Percentiles rank a stretch among this genome's conserved stretches.
These are phyloP conservation scores for Uria lomvia DNA, from an alignment of 2,113 vertebrate species.

Conservation along the genomic window DNA sequence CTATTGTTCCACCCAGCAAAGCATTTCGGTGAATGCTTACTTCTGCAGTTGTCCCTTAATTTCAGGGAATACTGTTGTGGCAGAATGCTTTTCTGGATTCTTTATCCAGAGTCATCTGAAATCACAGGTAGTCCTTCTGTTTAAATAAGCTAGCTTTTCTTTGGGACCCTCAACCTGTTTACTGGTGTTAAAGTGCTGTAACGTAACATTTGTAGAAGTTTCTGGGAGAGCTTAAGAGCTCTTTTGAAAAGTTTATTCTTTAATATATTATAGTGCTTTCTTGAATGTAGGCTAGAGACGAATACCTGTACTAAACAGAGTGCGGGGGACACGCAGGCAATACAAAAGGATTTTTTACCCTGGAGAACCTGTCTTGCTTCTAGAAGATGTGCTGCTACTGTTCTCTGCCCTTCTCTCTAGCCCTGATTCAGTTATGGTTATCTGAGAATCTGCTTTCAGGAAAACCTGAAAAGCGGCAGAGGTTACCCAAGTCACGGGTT, in stretches of 20 bases:
- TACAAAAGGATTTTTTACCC: not conserved
- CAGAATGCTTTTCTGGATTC: not conserved
- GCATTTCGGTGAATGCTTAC: not conserved
- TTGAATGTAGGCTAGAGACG: not conserved
- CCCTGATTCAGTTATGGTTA: rapidly evolving
- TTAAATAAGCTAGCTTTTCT: not conserved
- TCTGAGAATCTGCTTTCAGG: not conserved
- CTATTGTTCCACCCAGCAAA: not conserved
- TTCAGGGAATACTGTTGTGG: not conserved
- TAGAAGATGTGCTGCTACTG: not conserved
- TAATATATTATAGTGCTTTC: not conserved
- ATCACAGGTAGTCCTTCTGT: not conserved
- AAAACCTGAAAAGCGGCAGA: not conserved
- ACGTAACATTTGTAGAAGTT: not conserved
- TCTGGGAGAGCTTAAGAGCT: not conserved
- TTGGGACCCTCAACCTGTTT: not conserved
- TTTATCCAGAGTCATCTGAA: not conserved
- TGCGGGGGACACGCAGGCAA: not conserved
- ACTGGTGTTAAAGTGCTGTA: not conserved
- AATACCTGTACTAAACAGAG: not conserved
- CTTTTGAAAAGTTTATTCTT: not conserved
- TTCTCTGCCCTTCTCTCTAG: not conserved
- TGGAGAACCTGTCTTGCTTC: not conserved
- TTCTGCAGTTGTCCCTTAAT: not conserved
- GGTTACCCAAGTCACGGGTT: rapidly evolving